Conservation (phyloP, 1,140 invertebrate species). For the Aporrectodea caliginosa region DNA sequence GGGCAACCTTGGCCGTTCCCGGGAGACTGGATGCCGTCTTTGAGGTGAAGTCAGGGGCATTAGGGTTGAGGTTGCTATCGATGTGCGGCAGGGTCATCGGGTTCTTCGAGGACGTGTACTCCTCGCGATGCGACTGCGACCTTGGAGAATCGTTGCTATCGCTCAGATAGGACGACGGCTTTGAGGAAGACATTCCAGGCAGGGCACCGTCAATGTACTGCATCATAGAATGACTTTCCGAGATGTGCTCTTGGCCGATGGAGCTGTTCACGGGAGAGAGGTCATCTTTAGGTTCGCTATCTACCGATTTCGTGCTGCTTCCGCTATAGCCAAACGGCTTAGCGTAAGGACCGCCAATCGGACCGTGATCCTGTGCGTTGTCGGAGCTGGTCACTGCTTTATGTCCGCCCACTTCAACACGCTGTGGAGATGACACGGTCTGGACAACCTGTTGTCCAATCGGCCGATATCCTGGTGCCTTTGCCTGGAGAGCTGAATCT, state of each 20-base stretch:
- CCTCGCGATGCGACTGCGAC: constrained; percentile 36
- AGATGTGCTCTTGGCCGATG: background rate
- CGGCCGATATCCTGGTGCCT: constrained; percentile 50
- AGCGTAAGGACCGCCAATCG: background rate
- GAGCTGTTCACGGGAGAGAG: constrained; percentile 1
- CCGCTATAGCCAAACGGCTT: constrained; percentile 7
- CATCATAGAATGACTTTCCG: no score
- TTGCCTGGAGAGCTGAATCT: constrained; percentile 44
- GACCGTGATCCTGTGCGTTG: background rate
- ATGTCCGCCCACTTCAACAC: constrained; percentile 20
- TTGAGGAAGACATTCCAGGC: constrained; percentile 1
- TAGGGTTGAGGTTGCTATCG: constrained; percentile 74
- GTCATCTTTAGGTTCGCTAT: background rate
- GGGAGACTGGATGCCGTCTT: constrained; percentile 29
- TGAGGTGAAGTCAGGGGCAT: constrained; percentile 75
- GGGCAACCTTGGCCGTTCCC: background rate
- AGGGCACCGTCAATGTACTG: background rate
- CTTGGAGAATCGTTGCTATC: background rate
- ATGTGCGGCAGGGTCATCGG: constrained; percentile 56
- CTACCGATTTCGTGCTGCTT: background rate
- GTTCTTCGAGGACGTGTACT: constrained; percentile 54
- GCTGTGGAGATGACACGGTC: constrained; percentile 36
- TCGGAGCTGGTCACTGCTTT: constrained; percentile 4
- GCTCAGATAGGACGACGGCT: constrained; percentile 41
- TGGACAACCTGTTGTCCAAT: constrained; percentile 36